Base-by-base conservation (phyloP, 2,797 vertebrate species). In the Rhinatrema bivittatum region DNA sequence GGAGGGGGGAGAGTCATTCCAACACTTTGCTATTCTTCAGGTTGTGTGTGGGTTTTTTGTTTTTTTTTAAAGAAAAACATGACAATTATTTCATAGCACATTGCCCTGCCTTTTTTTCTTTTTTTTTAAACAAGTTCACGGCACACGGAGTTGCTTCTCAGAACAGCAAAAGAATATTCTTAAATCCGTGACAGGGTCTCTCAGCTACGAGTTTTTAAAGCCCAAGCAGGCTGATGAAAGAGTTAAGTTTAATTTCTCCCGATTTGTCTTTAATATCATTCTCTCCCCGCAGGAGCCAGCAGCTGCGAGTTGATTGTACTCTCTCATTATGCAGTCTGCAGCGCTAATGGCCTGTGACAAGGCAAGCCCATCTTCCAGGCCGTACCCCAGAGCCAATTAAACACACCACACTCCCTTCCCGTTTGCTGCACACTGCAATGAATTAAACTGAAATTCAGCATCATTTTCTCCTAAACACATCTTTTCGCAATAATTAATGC, bases 271-370 rank as follows among this genome's bases (percentile, higher is more conserved):
- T 78, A 75, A 70, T 72, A 70, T 65, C 71, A 65, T 53, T 60
- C 73, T 65, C 64, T 69, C 72, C 72, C 72, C 18, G 55, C 56
- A 72, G 78, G 76, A 71, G 77, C 69, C 43, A 3, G 78, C 81
- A 91, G 89, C 85, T 85, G 88, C 75, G 87, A 86, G 86, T 87
- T 91, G 89, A 91, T 88, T 89, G 86, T 80, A 34, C 53, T 58
- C 76, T 75, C 90, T 90, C 87, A 90, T 92, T 89, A 90, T 76
- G 82, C 84, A 84, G 86, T 76, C 87, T 81, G 78, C 84, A 76
- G 79, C 74, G 83, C 87, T 93, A 93, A 93, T 93, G 87, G 89
- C 87, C 88, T 93, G 87, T 97, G 90, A 97, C 91, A 91, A 91
- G 86, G 81, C 82, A 85, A 64, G 78, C 85, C 76, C 84, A 83